Evolutionary conservation across 2,888 invertebrate species (phyloP), one percentile per base, ranked within the genome.

Genomic region (Dasypogon diadema): DNA sequence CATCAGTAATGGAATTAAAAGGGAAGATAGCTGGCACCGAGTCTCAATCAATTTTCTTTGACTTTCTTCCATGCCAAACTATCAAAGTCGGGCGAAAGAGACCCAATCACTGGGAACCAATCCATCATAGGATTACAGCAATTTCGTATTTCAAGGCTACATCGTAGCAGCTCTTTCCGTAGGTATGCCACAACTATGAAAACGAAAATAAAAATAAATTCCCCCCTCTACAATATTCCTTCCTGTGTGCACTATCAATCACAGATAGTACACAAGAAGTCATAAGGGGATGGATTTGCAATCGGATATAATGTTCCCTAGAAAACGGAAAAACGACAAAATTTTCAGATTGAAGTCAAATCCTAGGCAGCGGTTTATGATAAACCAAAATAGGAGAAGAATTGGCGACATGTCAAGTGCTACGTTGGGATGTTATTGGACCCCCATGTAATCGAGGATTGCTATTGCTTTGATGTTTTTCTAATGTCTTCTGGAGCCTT

Each of bases 11-110:
- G 54, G 18, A 34, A 8, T 24, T 22, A 21, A 63, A 68, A 70
- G 54, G 48, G 18, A 70, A 30, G 30, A 26, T 51, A n/a, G 6
- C 70, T 70, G 68, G 34, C 54, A 54, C 54, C 54, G 34, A 34
- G 21, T 12, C 70, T 70, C 70, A 70, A 70, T 70, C 70, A 70
- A 70, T 70, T 70, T 70, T 70, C 70, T 70, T 70, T 34, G 70
- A 70, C 54, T 48, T 70, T 51, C 12, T 30, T 34, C 34, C 6
- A 51, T n/a, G n/a, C n/a, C n/a, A n/a, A n/a, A n/a, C n/a, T n/a
- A n/a, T n/a, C n/a, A n/a, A n/a, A n/a, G n/a, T n/a, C n/a, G n/a
- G n/a, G n/a, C n/a, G n/a, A n/a, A n/a, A n/a, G n/a, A n/a, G n/a
- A n/a, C n/a, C n/a, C n/a, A n/a, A 34, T 42, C 65, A 46, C 46